Conservation (phyloP, 1,140 invertebrate species). For the Aphaenogaster floridana region DNA sequence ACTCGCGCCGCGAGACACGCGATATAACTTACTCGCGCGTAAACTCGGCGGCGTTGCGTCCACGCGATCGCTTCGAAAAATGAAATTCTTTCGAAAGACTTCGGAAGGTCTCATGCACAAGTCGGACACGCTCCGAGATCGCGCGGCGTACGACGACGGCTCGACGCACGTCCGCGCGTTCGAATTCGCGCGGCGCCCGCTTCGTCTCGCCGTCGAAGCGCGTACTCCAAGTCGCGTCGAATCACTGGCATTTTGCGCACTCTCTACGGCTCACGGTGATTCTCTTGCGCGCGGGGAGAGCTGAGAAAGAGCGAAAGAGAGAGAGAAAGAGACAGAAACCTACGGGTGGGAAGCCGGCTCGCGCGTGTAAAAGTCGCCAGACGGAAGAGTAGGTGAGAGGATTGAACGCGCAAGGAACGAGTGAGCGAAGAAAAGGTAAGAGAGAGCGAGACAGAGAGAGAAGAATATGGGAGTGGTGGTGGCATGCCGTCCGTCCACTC, state of each 20-base stretch:
- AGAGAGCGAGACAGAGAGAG: slow-evolving; percentile 37
- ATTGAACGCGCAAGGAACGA: slow-evolving; percentile 75
- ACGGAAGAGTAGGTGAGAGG: slow-evolving; percentile 76
- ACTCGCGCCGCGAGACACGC: not conserved
- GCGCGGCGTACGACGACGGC: slow-evolving; percentile 14
- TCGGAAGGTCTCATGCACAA: not conserved
- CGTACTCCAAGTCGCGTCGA: slow-evolving; percentile 75
- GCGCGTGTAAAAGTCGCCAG: slow-evolving; percentile 81
- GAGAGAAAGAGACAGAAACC: slow-evolving; percentile 52
- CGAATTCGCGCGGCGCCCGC: slow-evolving; percentile 46
- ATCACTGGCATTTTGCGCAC: slow-evolving; percentile 78
- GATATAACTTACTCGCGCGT: not conserved
- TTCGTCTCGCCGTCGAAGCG: slow-evolving; percentile 56
- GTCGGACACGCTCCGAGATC: not conserved
- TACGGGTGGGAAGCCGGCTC: slow-evolving; percentile 78
- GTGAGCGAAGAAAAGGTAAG: slow-evolving; percentile 42
- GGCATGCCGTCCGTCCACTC: slow-evolving; percentile 86
- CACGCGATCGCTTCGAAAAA: not conserved
- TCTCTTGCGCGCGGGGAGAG: slow-evolving; percentile 34
- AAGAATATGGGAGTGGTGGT: slow-evolving; percentile 75
- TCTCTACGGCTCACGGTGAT: slow-evolving; percentile 63
- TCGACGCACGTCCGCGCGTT: slow-evolving; percentile 50
- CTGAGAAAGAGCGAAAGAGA: slow-evolving; percentile 3
- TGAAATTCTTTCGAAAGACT: not conserved
- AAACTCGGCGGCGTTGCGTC: not conserved